Evolutionary conservation across 2,113 vertebrate species (phyloP).

Genomic region (Hippolais icterina): DNA sequence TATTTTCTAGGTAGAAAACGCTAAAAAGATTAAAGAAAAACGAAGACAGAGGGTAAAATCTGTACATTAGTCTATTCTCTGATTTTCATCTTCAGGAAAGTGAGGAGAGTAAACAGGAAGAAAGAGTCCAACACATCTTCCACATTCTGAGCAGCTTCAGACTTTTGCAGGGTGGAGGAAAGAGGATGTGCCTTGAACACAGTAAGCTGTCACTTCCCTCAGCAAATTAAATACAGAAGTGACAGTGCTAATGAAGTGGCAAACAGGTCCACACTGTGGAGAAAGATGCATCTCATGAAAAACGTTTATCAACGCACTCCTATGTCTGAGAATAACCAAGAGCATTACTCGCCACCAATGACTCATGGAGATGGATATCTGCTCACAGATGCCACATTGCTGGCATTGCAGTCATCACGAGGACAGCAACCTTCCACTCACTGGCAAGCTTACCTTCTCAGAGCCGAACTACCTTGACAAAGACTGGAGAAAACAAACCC

Average conservation of each 20-base stretch:
- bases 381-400: not conserved
- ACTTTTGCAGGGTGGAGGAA: not conserved
- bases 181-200: not conserved
- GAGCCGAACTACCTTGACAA: not conserved
- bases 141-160: not conserved
- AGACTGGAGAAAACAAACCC: not conserved
- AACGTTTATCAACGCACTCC: not conserved
- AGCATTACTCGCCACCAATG: not conserved
- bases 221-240: not conserved
- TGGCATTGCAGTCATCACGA: not conserved
- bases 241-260: not conserved
- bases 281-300: not conserved
- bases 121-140: not conserved
- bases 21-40: not conserved
- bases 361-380: not conserved
- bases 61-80: not conserved
- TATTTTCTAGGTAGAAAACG: not conserved
- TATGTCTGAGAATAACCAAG: not conserved
- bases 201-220: not conserved
- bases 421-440: not conserved
- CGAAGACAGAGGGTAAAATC: not conserved
- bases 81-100: not conserved
- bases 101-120: not conserved
- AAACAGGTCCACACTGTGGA: not conserved
- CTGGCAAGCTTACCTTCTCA: not conserved